Base-by-base conservation (phyloP, 2,888 invertebrate genomes). In the Pteria penguin region DNA sequence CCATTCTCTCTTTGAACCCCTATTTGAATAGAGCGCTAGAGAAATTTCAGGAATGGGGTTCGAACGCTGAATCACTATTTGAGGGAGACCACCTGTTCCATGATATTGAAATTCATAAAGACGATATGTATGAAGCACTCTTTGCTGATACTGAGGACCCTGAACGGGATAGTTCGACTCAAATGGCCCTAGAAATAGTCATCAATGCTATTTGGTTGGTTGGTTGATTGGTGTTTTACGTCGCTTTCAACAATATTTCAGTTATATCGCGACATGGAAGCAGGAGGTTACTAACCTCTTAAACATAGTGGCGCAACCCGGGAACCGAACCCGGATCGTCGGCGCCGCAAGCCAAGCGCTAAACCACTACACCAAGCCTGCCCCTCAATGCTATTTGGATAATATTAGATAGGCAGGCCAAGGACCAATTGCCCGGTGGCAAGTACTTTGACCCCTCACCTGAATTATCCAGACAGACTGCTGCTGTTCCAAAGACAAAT, bases 321-420 rank as follows among this genome's bases (percentile, higher is more conserved):
- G n/a, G n/a, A n/a, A n/a, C n/a, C n/a, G n/a, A n/a, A n/a, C n/a
- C n/a, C n/a, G n/a, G n/a, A n/a, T n/a, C n/a, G n/a, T n/a, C n/a
- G n/a, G n/a, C n/a, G n/a, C n/a, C n/a, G n/a, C n/a, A n/a, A n/a
- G n/a, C n/a, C n/a, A n/a, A n/a, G n/a, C n/a, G n/a, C n/a, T n/a
- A n/a, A n/a, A n/a, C n/a, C n/a, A n/a, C n/a, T n/a, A n/a, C n/a
- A n/a, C n/a, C n/a, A n/a, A n/a, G n/a, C n/a, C n/a, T n/a, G n/a
- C n/a, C n/a, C n/a, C n/a, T n/a, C n/a, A n/a, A n/a, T n/a, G n/a
- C n/a, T n/a, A n/a, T n/a, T n/a, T n/a, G n/a, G n/a, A n/a, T n/a
- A n/a, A n/a, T n/a, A n/a, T n/a, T 80, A 5, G 78, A 80, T n/a
- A 33, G 75, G 2, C 80, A 80, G 36, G 75, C 62, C 4, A 63